phyloP scores from a whole-genome alignment of 2,797 vertebrate species.

The Champsocephalus esox region DNA sequence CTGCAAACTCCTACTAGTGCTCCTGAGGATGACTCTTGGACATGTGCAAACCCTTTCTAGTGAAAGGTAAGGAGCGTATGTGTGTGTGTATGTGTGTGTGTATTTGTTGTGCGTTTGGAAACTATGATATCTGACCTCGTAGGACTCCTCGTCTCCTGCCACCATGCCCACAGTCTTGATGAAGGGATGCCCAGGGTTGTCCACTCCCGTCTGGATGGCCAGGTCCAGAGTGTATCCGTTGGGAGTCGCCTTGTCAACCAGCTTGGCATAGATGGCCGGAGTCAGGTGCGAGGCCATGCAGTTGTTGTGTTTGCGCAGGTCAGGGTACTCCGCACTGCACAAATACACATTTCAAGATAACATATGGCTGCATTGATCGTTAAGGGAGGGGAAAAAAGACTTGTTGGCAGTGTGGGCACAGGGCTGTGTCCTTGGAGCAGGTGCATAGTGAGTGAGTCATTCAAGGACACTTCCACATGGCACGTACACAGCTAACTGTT shows the following conservation, averaged over 20 bases:
- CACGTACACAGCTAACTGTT: conserved; percentile 10
- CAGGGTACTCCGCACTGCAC: conserved; percentile 94
- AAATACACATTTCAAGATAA: conserved; percentile 52
- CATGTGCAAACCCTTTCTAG: neutral
- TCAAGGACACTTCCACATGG: conserved; percentile 10
- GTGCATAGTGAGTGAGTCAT: conserved; percentile 8
- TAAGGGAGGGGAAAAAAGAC: neutral
- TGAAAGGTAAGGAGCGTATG: neutral
- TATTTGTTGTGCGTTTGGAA: too few relatives aligned
- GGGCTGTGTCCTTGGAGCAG: conserved; percentile 17
- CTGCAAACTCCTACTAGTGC: too few relatives aligned
- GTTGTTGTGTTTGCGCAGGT: conserved; percentile 98
- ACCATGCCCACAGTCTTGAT: conserved; percentile 91
- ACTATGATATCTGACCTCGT: conserved; percentile 87
- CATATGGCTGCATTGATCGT: neutral
- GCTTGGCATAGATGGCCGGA: conserved; percentile 91
- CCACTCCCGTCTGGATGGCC: conserved; percentile 97
- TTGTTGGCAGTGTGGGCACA: neutral
- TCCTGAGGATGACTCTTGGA: neutral
- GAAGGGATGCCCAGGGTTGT: conserved; percentile 98
- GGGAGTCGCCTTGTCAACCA: conserved; percentile 92
- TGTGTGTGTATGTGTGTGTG: too few relatives aligned
- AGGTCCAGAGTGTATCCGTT: conserved; percentile 93
- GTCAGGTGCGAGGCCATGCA: conserved; percentile 97
- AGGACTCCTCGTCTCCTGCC: conserved; percentile 95